Conservation (phyloP, 2,888 invertebrate genomes). For the Tipula unca region DNA sequence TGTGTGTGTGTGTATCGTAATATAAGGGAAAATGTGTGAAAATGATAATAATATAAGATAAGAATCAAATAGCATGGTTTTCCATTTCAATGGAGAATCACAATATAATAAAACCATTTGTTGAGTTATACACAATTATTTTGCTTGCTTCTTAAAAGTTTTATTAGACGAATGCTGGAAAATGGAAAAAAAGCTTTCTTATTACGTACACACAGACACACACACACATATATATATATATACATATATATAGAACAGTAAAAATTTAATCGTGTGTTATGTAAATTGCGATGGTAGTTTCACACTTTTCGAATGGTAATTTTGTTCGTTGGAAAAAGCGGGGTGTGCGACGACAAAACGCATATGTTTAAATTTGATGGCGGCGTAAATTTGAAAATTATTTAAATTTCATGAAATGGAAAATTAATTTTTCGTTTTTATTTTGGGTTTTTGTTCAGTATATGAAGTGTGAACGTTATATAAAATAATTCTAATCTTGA, state of each 20-base stretch:
- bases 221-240: neutral
- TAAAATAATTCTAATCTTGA: neutral
- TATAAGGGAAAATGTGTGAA: neutral
- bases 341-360: neutral
- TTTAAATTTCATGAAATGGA: neutral
- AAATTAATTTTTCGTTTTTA: neutral
- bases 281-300: neutral
- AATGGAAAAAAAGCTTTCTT: neutral
- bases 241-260: neutral
- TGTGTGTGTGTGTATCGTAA: neutral
- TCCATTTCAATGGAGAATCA: neutral
- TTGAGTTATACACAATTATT: neutral
- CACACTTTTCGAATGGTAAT: neutral
- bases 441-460: no score
- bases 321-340: neutral
- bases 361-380: neutral
- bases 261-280: constrained; percentile 14
- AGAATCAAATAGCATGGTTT: constrained; percentile 8
- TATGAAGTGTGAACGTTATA: neutral
- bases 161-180: neutral
- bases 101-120: constrained; percentile 4
- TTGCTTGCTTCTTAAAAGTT: constrained; percentile 3
- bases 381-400: neutral
- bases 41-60: constrained; percentile 3
- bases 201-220: neutral